Base-by-base conservation (phyloP, 2,888 invertebrate species). In the Cantharis rustica region DNA sequence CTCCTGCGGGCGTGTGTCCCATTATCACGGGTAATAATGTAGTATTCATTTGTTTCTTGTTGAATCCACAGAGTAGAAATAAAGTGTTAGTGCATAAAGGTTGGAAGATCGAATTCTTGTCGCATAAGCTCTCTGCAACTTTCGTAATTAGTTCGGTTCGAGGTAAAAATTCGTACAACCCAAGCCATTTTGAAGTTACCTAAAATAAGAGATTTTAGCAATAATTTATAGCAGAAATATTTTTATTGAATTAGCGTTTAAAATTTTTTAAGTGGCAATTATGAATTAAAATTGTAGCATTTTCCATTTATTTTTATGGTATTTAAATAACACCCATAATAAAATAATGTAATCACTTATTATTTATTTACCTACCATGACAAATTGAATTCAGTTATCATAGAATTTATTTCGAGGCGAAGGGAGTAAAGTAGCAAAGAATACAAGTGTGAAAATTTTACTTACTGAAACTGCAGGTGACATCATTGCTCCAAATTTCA, bases 41-140 rank as follows among this genome's bases (percentile, higher is more conserved):
- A 83, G 86, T 83, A 81, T 91, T 90, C 61, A 90, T 87, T 84
- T 93, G 91, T 10, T 87, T 87, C 63, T 89, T 88, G 83, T 92
- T 91, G 83, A 90, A 91, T 11, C 93, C 93, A 3, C 89, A 90
- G 2, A 95, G 81, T 5, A 94, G 86, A 84, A 94, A 94, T 3
- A 95, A 82, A 0, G 93, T 86, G 83, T 93, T 93, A 64, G 90
- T 89, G 86, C 95, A 95, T 4, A 94, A 81, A 1, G 88, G 90
- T 79, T 90, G 92, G 71, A 90, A 90, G 3, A 89, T 75, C 0
- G 89, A 90, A 11, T 90, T 89, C 79, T 91, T 91, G 69, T 89
- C 88, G 82, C 94, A 94, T 0, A 91, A 77, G 0, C 88, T 73
- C 73, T 89, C 86, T 16, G 91, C 91, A 47, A 92, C 89, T 26